Evolutionary conservation across 1,140 invertebrate genomes (phyloP).

Genomic region (Sminthurides bifidus): DNA sequence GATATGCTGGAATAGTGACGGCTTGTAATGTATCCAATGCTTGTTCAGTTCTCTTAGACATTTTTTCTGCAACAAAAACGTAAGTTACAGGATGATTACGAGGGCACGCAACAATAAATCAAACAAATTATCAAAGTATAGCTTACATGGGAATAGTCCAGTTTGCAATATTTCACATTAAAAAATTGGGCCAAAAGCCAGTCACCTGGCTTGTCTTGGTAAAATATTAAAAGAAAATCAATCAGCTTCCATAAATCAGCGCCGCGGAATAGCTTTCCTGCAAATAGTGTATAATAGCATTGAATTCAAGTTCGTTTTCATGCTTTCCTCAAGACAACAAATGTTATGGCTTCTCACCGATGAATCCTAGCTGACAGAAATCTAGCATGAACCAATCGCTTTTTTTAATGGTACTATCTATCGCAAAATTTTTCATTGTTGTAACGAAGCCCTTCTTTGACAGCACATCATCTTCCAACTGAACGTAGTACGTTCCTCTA

Average conservation of each 20-base stretch:
- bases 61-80: background rate
- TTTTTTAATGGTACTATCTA: constrained; percentile 59
- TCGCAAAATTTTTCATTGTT: constrained; percentile 77
- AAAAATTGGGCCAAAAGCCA: constrained; percentile 88
- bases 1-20: constrained; percentile 91
- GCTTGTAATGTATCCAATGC: constrained; percentile 77
- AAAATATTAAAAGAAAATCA: constrained; percentile 89
- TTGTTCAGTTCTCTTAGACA: constrained; percentile 67
- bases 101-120: too few relatives aligned
- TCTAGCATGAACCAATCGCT: constrained; percentile 86
- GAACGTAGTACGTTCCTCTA: constrained; percentile 43
- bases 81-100: background rate
- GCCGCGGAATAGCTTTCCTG: constrained; percentile 86
- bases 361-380: constrained; percentile 86
- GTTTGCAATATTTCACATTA: constrained; percentile 77
- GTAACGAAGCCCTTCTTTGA: constrained; percentile 74
- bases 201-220: constrained; percentile 92
- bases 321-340: background rate
- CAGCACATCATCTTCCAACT: constrained; percentile 92
- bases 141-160: constrained; percentile 65
- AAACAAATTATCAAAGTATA: too few relatives aligned
- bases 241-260: constrained; percentile 76
- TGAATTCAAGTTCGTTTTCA: background rate
- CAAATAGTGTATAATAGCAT: constrained; percentile 32
- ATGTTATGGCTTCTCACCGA: constrained; percentile 45